Conservation (phyloP, 2,888 invertebrate species). For the Drosophila falleni region DNA sequence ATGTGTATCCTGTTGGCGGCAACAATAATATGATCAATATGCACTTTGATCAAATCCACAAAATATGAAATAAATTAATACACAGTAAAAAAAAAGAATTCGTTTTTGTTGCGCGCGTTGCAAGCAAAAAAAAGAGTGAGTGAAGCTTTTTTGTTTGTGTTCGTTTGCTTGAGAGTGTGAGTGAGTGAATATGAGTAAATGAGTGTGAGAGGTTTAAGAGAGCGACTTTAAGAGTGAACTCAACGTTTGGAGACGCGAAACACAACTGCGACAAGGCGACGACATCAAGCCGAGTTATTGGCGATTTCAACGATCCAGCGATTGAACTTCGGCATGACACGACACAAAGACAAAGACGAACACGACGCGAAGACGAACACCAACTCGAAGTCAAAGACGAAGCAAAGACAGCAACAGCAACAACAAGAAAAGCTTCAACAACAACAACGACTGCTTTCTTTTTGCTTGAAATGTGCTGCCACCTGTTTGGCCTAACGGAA, state of each 20-base stretch:
- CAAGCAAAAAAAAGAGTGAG: conserved; percentile 14
- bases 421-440: neutral
- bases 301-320: conserved; percentile 55
- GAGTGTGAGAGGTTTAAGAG: neutral
- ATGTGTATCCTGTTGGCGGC: conserved; percentile 41
- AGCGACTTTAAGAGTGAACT: conserved; percentile 52
- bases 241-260: conserved; percentile 78
- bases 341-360: conserved; percentile 1
- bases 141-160: neutral
- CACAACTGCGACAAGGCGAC: conserved; percentile 78
- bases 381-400: neutral
- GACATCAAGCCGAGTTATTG: conserved; percentile 77
- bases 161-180: neutral
- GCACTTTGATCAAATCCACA: conserved; percentile 28
- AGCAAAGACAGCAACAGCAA: neutral
- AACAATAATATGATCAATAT: conserved; percentile 13
- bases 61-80: conserved; percentile 7
- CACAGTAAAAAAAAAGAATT: conserved; percentile 35
- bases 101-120: conserved; percentile 43
- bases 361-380: conserved; percentile 3
- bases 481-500: conserved; percentile 47
- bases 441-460: conserved; percentile 50
- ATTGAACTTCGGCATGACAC: conserved; percentile 6
- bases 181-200: neutral
- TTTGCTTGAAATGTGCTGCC: conserved; percentile 55